These are phyloP conservation scores for Gasterosteus aculeatus DNA, from an alignment of 2,113 vertebrate genomes.

Conservation along the genomic window DNA sequence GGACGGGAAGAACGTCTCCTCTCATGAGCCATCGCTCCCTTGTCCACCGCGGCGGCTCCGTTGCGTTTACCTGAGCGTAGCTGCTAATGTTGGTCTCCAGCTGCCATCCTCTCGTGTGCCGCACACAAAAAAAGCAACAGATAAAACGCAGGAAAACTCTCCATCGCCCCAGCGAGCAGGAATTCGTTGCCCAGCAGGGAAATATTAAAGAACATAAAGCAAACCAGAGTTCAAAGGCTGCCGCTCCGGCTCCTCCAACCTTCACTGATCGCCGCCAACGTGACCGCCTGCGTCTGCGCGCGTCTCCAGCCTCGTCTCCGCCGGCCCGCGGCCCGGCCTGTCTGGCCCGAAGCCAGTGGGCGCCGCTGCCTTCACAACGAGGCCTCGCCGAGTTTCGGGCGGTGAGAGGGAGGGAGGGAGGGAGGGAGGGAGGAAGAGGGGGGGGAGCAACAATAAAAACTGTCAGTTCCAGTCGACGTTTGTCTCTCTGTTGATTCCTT, in stretches of 20 bases:
- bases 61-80: constrained; percentile 66
- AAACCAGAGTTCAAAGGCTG: constrained; percentile 58
- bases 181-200: constrained; percentile 46
- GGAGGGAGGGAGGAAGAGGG: constrained; percentile 27
- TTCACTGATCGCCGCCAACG: constrained; percentile 67
- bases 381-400: constrained; percentile 19
- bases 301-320: constrained; percentile 57
- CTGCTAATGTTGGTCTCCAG: constrained; percentile 51
- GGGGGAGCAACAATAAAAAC: constrained; percentile 38
- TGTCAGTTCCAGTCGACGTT: constrained; percentile 32
- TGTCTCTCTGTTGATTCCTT: constrained; percentile 29
- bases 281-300: constrained; percentile 60
- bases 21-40: constrained; percentile 55
- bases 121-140: constrained; percentile 43
- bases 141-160: constrained; percentile 59
- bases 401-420: constrained; percentile 22
- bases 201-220: constrained; percentile 42
- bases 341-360: constrained; percentile 56
- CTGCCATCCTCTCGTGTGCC: constrained; percentile 64
- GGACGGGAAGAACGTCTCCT: constrained; percentile 44
- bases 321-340: constrained; percentile 54
- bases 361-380: constrained; percentile 33
- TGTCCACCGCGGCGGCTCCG: constrained; percentile 53
- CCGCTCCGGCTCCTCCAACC: constrained; percentile 48
- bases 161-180: constrained; percentile 32